Evolutionary conservation across 2,797 vertebrate genomes (phyloP).

Genomic region (Trichosurus vulpecula): DNA sequence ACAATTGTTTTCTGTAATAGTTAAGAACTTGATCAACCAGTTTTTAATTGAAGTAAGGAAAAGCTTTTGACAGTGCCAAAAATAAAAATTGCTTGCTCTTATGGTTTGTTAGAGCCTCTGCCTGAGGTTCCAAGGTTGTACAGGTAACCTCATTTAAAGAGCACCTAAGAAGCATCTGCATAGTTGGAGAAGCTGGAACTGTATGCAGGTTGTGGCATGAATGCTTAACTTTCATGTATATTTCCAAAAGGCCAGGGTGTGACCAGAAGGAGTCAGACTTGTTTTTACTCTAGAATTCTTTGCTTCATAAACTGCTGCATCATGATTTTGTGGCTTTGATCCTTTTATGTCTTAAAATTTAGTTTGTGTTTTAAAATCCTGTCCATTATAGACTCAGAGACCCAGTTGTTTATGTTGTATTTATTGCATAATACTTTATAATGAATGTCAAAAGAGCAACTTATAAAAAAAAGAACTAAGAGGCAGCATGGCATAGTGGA

Average conservation of each 20-base stretch:
- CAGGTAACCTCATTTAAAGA: slow-evolving; percentile 56
- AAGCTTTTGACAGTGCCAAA: not conserved
- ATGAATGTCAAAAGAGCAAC: not conserved
- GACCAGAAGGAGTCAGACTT: slow-evolving; percentile 78
- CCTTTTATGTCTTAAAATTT: slow-evolving; percentile 67
- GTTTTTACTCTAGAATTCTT: slow-evolving; percentile 80
- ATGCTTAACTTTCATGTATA: slow-evolving; percentile 76
- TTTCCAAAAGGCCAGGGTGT: slow-evolving; percentile 83
- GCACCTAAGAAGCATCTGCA: slow-evolving; percentile 65
- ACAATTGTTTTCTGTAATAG: not conserved
- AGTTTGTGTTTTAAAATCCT: slow-evolving; percentile 53
- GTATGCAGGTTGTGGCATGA: slow-evolving; percentile 79
- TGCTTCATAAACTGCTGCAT: slow-evolving; percentile 78
- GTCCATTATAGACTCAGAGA: not conserved
- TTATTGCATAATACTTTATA: not conserved
- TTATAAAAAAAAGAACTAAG: not conserved
- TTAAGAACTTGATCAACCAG: not conserved
- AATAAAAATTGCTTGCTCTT: not conserved
- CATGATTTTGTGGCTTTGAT: slow-evolving; percentile 76
- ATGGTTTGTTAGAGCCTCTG: slow-evolving; percentile 12
- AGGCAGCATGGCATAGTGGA: not conserved
- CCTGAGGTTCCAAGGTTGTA: slow-evolving; percentile 59
- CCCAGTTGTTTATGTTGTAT: not conserved
- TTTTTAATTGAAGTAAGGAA: not conserved
- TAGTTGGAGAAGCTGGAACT: slow-evolving; percentile 78